Conservation (phyloP, 2,888 invertebrate genomes). For the Xylocampa areola region DNA sequence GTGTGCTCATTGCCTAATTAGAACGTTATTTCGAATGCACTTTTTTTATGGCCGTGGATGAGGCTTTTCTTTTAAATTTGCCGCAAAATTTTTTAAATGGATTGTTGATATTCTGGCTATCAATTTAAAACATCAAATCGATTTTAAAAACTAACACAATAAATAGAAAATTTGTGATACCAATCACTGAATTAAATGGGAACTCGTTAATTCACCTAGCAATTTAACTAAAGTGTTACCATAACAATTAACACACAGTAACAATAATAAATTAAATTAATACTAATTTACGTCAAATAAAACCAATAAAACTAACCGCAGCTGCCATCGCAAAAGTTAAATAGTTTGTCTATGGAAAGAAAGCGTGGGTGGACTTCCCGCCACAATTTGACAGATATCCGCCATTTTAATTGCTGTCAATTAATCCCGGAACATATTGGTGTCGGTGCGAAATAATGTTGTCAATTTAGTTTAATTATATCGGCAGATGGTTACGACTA, state of each 20-base stretch:
- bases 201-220: constrained; percentile 4
- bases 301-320: constrained; percentile 62
- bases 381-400: constrained; percentile 75
- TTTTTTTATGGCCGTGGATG: too few species aligned
- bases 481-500: constrained; percentile 21
- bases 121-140: too few species aligned
- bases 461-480: constrained; percentile 38
- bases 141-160: too few species aligned
- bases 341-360: constrained; percentile 71
- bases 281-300: constrained; percentile 69
- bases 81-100: too few species aligned
- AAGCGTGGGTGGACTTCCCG: constrained; percentile 79
- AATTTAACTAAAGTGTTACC: constrained; percentile 18
- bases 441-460: constrained; percentile 45
- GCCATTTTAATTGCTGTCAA: constrained; percentile 71
- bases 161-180: too few species aligned
- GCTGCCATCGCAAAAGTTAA: constrained; percentile 69
- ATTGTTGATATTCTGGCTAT: too few species aligned
- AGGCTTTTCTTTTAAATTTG: too few species aligned
- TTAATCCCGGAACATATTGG: constrained; percentile 52
- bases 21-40: constrained; percentile 1
- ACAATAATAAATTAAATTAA: constrained; percentile 67
- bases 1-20: constrained; percentile 34
- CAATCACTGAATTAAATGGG: not conserved
- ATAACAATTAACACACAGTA: constrained; percentile 51